Percentiles rank a stretch among this genome's conserved stretches.
Evolutionary conservation across 2,888 invertebrate species (phyloP).

Genomic region (Protophormia terraenovae): DNA sequence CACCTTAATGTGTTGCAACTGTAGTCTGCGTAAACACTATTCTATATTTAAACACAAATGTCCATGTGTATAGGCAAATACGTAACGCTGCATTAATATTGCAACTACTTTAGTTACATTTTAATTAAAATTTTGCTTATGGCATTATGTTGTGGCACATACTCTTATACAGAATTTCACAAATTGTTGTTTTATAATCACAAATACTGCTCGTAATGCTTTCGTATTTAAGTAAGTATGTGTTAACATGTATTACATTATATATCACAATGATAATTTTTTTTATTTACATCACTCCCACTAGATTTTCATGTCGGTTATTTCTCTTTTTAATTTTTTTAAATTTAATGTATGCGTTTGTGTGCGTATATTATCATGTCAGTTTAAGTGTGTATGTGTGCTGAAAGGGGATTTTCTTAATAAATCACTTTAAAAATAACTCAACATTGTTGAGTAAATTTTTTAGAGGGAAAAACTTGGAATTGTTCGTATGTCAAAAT

Average conservation of each 20-base stretch:
- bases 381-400: no score
- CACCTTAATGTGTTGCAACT: not conserved
- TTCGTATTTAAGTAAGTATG: not conserved
- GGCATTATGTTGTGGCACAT: not conserved
- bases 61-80: not conserved
- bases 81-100: constrained; percentile 1
- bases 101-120: constrained; percentile 26
- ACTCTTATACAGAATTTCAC: not conserved
- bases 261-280: not conserved
- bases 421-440: constrained; percentile 1
- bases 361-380: not conserved
- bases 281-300: not conserved
- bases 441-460: not conserved
- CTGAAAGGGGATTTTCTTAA: not conserved
- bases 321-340: not conserved
- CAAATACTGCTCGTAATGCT: not conserved
- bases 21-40: not conserved
- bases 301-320: not conserved
- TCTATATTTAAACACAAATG: not conserved
- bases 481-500: not conserved
- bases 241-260: not conserved
- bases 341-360: not conserved
- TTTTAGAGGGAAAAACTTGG: not conserved
- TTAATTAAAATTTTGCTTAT: constrained; percentile 28
- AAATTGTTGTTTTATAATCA: not conserved